Evolutionary conservation across 1,140 invertebrate species (phyloP).

Genomic region (Drosophila pallidifrons): DNA sequence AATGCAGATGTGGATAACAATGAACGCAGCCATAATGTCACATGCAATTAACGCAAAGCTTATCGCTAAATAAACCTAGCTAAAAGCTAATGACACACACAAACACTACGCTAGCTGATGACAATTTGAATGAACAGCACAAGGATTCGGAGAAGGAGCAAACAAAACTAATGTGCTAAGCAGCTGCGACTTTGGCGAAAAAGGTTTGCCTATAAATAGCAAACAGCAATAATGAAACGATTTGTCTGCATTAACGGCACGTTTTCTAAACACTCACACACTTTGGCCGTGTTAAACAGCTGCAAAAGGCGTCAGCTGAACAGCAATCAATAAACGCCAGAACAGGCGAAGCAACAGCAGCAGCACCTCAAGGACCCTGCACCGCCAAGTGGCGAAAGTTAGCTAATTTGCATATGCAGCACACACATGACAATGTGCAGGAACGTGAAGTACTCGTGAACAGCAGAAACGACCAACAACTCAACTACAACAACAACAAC

Average conservation of each 20-base stretch:
- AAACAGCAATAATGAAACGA: conserved; percentile 1
- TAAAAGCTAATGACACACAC: conserved; percentile 22
- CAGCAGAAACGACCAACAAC: background rate
- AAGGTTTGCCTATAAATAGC: conserved; percentile 22
- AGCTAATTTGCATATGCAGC: conserved; percentile 67
- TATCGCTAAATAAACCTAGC: conserved; percentile 21
- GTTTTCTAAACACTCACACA: conserved; percentile 18
- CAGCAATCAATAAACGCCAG: conserved; percentile 66
- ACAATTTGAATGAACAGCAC: conserved; percentile 20
- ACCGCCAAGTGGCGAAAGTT: conserved; percentile 46
- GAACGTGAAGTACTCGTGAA: no score
- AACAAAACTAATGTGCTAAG: conserved; percentile 3
- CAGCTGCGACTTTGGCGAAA: background rate
- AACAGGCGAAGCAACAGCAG: conserved; percentile 12
- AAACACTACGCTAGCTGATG: background rate
- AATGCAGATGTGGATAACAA: conserved; percentile 10
- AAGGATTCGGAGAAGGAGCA: background rate
- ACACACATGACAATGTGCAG: background rate
- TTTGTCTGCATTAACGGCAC: conserved; percentile 44
- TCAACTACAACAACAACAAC: no score
- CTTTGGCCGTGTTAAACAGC: conserved; percentile 8
- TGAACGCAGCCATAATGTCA: conserved; percentile 26
- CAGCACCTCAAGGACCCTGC: conserved; percentile 56
- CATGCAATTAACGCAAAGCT: conserved; percentile 30
- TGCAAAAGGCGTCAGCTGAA: conserved; percentile 25